A percentile compares a stretch with the other conserved stretches of the same genome.
These are phyloP conservation scores for Platygyra sinensis DNA, from an alignment of 64 coral and sea anemone species.

Conservation along the genomic window DNA sequence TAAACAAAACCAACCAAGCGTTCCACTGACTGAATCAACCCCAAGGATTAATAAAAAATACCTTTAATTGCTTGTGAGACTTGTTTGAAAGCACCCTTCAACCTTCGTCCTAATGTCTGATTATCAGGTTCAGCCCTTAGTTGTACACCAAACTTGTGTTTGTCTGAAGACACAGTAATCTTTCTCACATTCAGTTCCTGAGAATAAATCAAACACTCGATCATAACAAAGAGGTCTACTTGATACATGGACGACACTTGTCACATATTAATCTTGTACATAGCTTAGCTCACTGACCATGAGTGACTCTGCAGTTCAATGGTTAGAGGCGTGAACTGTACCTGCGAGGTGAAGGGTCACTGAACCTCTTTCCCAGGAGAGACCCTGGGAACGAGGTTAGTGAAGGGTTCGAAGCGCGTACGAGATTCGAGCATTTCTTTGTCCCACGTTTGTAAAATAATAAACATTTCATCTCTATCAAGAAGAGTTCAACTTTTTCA, in stretches of 20 bases:
- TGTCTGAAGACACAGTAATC: conserved; percentile 92
- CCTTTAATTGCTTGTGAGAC: conserved; percentile 93
- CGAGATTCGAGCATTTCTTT: too few relatives aligned
- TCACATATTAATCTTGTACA: background rate
- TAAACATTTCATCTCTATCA: background rate
- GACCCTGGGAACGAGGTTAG: too few relatives aligned
- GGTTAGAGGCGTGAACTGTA: too few relatives aligned
- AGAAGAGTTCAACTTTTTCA: too few relatives aligned
- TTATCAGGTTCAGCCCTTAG: conserved; percentile 91
- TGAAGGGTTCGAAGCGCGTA: too few relatives aligned
- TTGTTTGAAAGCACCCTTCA: conserved; percentile 91
- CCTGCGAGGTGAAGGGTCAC: too few relatives aligned
- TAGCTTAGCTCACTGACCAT: too few relatives aligned
- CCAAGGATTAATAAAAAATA: background rate
- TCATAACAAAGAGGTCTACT: too few relatives aligned
- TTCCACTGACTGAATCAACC: too few relatives aligned
- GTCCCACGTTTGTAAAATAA: background rate
- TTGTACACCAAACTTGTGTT: conserved; percentile 87
- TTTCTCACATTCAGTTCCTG: conserved; percentile 96
- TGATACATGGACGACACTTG: background rate
- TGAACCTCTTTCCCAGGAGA: too few relatives aligned
- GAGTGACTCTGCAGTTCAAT: too few relatives aligned
- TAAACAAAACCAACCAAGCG: background rate
- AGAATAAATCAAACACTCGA: background rate
- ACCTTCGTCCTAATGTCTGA: conserved; percentile 72